Evolutionary conservation across 2,888 invertebrate genomes (phyloP).

Genomic region (Hipparchia semele): DNA sequence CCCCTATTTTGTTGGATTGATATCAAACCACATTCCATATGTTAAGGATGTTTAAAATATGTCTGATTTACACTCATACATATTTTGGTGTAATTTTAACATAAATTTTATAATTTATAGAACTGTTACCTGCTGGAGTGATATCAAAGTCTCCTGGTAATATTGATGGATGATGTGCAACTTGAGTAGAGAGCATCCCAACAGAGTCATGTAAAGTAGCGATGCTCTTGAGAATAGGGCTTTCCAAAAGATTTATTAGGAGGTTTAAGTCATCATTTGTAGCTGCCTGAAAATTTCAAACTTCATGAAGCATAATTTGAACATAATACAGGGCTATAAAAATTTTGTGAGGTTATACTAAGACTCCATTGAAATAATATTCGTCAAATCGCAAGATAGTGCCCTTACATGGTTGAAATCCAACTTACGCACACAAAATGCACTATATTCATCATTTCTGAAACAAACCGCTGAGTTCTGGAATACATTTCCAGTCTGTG

Average conservation of each 20-base stretch:
- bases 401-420: no score
- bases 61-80: no score
- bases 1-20: no score
- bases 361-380: no score
- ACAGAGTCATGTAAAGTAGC: slow-evolving; percentile 96
- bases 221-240: slow-evolving; percentile 95
- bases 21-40: no score
- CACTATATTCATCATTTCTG: no score
- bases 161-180: slow-evolving; percentile 95
- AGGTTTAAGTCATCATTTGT: slow-evolving; percentile 91
- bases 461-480: no score
- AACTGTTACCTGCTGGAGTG: slow-evolving; percentile 86
- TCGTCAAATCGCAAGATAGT: no score
- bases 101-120: background rate
- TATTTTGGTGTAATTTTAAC: background rate
- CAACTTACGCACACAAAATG: no score
- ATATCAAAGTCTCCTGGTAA: slow-evolving; percentile 97
- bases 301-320: background rate
- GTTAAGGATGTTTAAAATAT: no score
- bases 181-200: slow-evolving; percentile 92
- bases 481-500: no score
- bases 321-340: background rate
- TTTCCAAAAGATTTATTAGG: slow-evolving; percentile 91
- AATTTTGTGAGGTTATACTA: no score
- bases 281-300: slow-evolving; percentile 60